These are phyloP conservation scores for Drosophila takahashii DNA, from an alignment of 1,140 invertebrate species.

Conservation along the genomic window DNA sequence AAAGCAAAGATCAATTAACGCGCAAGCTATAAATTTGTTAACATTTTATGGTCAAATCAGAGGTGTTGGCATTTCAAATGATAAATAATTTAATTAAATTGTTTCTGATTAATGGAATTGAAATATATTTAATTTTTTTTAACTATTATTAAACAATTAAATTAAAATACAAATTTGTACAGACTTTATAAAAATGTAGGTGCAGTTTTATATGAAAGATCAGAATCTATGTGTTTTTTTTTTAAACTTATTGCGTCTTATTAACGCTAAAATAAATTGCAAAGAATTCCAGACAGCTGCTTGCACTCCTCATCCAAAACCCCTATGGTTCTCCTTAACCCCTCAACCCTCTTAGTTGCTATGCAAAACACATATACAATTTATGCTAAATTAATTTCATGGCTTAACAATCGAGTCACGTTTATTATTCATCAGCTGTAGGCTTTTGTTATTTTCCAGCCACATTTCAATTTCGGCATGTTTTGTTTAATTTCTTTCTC, in stretches of 20 bases:
- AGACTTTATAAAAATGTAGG: too few relatives aligned
- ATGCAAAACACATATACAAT: constrained; percentile 48
- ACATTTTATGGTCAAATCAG: background rate
- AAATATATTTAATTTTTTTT: background rate
- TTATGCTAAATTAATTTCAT: constrained; percentile 69
- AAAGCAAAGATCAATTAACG: background rate
- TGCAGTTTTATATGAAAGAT: too few relatives aligned
- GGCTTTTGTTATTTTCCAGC: constrained; percentile 37
- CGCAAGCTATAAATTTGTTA: background rate
- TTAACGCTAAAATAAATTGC: background rate
- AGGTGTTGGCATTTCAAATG: background rate
- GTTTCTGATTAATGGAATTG: background rate
- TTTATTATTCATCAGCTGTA: constrained; percentile 62
- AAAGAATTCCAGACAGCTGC: constrained; percentile 13
- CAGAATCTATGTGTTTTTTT: too few relatives aligned
- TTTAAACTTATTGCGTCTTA: background rate
- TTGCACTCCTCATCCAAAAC: background rate
- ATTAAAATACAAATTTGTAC: too few relatives aligned
- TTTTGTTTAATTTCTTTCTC: constrained; percentile 32
- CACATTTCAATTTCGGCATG: constrained; percentile 36
- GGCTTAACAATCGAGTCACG: constrained; percentile 61
- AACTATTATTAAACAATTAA: too few relatives aligned
- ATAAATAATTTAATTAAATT: background rate
- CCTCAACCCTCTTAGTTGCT: constrained; percentile 3
- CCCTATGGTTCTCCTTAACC: background rate